Conservation (phyloP, 2,797 vertebrate species). For the Mallotus villosus region DNA sequence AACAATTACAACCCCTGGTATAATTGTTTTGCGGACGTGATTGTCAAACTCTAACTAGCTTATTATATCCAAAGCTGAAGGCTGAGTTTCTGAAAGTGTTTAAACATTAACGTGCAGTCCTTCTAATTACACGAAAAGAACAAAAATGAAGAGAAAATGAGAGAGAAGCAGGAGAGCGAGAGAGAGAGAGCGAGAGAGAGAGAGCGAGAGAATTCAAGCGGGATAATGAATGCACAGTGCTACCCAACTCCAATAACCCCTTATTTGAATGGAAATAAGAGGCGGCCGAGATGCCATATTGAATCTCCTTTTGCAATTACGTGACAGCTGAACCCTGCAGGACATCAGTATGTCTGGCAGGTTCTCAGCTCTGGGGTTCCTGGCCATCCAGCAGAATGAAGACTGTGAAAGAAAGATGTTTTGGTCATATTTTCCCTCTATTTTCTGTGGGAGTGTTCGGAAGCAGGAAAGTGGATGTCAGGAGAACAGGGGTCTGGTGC, state of each 20-base stretch:
- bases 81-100: background rate
- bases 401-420: conserved; percentile 35
- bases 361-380: conserved; percentile 36
- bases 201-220: conserved; percentile 45
- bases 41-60: background rate
- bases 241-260: conserved; percentile 51
- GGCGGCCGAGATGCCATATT: conserved; percentile 54
- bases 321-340: conserved; percentile 44
- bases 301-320: conserved; percentile 56
- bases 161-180: background rate
- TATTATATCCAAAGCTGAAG: background rate
- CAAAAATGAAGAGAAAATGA: background rate
- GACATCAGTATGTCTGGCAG: conserved; percentile 50
- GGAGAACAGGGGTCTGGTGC: background rate
- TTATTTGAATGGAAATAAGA: conserved; percentile 69
- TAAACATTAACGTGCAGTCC: background rate
- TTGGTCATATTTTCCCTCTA: conserved; percentile 28
- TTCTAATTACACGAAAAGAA: background rate
- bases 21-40: background rate
- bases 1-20: background rate
- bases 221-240: conserved; percentile 47
- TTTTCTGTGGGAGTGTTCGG: conserved; percentile 10
- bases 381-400: conserved; percentile 31
- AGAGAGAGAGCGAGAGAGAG: conserved; percentile 27
- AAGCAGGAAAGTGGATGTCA: background rate